A percentile compares a stretch with the other conserved stretches of the same genome.
These are phyloP conservation scores for Anolis carolinensis DNA, from an alignment of 2,113 vertebrate species.

Conservation along the genomic window DNA sequence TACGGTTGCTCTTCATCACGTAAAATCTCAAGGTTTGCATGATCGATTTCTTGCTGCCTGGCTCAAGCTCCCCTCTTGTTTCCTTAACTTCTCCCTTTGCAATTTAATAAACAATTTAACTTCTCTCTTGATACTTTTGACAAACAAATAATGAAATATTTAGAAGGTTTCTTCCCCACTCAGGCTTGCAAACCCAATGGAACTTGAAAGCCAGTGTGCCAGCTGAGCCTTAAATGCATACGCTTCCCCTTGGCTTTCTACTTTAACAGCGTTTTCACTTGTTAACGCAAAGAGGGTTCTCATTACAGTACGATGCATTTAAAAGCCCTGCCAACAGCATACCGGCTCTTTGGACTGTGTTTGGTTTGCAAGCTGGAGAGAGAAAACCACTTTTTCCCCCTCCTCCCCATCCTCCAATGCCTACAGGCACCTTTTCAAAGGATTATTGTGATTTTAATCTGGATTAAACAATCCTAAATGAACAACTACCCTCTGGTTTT, in stretches of 20 bases:
- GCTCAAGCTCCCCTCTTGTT: too few species aligned
- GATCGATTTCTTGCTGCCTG: neutral
- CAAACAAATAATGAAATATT: neutral
- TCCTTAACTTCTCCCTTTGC: too few species aligned
- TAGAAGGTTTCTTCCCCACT: neutral
- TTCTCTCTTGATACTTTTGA: neutral
- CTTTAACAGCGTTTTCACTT: neutral
- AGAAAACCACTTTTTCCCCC: conserved; percentile 4
- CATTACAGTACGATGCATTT: conserved; percentile 52
- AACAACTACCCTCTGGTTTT: neutral
- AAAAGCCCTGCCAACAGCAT: conserved; percentile 22
- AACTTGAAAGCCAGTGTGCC: neutral
- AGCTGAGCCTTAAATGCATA: neutral
- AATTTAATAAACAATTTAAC: neutral
- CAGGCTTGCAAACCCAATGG: neutral
- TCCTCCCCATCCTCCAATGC: neutral
- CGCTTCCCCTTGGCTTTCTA: neutral
- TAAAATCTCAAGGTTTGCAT: neutral
- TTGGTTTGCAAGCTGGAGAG: conserved; percentile 52
- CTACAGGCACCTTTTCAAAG: neutral
- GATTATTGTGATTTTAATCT: conserved; percentile 1
- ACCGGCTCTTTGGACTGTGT: conserved; percentile 63
- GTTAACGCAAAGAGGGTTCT: conserved; percentile 46
- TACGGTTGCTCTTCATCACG: neutral
- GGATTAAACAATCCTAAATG: neutral